These are phyloP conservation scores for Otolemur crassicaudatus DNA, from an alignment of 2,797 vertebrate species.

Conservation along the genomic window DNA sequence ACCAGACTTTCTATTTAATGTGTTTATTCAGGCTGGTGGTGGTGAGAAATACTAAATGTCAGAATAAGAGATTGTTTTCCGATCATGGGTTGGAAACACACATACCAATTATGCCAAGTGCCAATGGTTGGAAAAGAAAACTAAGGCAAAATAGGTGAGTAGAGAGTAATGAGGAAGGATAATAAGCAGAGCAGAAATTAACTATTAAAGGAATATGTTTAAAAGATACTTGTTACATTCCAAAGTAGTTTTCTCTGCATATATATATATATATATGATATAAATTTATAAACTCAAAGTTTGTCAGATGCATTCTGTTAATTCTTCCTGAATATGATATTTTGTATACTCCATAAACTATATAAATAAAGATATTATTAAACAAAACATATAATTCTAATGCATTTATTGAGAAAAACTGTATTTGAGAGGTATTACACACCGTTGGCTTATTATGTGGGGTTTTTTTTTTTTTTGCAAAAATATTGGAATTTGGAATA, in stretches of 20 bases:
- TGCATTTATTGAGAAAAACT: background rate
- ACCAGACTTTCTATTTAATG: background rate
- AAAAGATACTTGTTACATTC: background rate
- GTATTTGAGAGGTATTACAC: background rate
- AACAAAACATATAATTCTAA: background rate
- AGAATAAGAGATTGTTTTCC: background rate
- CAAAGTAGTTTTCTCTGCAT: background rate
- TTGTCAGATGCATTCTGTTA: background rate
- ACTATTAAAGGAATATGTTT: background rate
- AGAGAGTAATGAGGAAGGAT: background rate
- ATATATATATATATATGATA: background rate
- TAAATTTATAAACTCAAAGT: background rate
- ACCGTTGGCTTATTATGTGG: background rate
- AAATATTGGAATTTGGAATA: background rate
- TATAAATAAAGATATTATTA: background rate
- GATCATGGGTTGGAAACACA: background rate
- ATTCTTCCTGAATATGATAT: background rate
- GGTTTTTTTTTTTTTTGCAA: background rate
- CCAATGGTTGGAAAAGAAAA: background rate
- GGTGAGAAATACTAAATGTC: background rate
- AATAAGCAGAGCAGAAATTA: background rate
- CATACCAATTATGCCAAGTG: background rate
- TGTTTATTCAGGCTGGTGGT: fast-evolving
- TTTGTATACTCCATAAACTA: background rate
- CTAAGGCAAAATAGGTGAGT: background rate